These are phyloP conservation scores for Heptranchias perlo DNA, from an alignment of 2,113 vertebrate genomes.

Conservation along the genomic window DNA sequence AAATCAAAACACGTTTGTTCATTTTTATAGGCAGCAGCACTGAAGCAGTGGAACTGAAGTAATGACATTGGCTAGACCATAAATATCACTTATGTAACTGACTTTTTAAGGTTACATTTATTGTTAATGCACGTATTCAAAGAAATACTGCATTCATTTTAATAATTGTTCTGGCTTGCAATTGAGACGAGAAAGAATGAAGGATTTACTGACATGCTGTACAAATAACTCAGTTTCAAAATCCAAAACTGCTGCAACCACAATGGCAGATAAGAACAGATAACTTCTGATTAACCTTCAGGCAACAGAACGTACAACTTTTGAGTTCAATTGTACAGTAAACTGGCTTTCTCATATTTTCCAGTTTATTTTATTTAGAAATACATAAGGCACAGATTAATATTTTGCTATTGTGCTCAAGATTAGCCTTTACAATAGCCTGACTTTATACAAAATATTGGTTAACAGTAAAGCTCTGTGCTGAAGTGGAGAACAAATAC, in stretches of 20 bases:
- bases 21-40: neutral
- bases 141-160: neutral
- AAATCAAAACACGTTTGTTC: neutral
- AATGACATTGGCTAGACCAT: neutral
- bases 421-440: neutral
- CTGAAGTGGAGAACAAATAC: too few species aligned
- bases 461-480: neutral
- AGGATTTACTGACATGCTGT: neutral
- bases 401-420: neutral
- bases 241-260: neutral
- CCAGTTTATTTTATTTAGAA: neutral
- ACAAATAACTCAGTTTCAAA: constrained; percentile 18
- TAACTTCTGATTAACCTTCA: neutral
- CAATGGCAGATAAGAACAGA: neutral
- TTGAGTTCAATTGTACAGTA: neutral
- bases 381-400: neutral
- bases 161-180: neutral
- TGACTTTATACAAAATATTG: neutral
- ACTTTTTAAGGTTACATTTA: constrained; percentile 6
- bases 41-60: neutral
- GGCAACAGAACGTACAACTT: neutral
- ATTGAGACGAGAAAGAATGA: neutral
- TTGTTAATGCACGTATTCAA: neutral
- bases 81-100: constrained; percentile 12
- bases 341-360: neutral